phyloP scores from a whole-genome alignment of 2,797 vertebrate species.

The Anguilla marmorata region DNA sequence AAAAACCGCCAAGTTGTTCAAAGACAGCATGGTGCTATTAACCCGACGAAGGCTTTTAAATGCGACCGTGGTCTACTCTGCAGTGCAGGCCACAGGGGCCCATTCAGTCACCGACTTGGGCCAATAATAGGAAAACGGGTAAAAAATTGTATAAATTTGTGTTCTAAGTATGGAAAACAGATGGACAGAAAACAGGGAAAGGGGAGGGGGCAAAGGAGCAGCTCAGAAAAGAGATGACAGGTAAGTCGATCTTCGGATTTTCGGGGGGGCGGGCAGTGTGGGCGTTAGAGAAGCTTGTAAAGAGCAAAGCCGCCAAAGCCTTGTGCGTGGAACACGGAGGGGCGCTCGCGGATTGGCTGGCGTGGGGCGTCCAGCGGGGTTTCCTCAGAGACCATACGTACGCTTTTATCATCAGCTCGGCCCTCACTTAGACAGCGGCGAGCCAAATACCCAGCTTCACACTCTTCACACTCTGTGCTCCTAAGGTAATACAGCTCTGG shows the following conservation, averaged over 20 bases:
- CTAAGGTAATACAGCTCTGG: neutral
- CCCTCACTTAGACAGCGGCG: too few relatives aligned
- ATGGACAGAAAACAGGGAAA: slow-evolving; percentile 23
- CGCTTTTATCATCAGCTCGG: neutral
- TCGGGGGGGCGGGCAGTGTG: neutral
- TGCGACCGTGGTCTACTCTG: neutral
- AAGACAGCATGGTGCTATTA: too few relatives aligned
- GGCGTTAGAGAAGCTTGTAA: slow-evolving; percentile 33
- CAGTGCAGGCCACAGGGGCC: neutral
- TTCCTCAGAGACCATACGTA: neutral
- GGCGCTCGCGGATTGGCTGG: neutral
- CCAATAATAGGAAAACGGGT: neutral
- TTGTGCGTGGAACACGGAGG: neutral
- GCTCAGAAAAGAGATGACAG: slow-evolving; percentile 6
- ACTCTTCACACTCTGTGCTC: too few relatives aligned
- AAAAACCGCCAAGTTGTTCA: neutral
- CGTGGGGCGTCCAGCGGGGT: neutral
- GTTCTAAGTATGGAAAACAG: slow-evolving; percentile 13
- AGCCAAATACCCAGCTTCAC: slow-evolving; percentile 5
- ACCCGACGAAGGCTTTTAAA: neutral
- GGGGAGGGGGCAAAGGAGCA: neutral
- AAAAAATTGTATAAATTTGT: neutral
- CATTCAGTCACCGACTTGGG: neutral
- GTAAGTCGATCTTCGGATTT: slow-evolving; percentile 38
- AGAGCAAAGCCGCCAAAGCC: slow-evolving; percentile 4